Conservation (phyloP, 2,797 vertebrate species). For the Coracias cyanogaster region DNA sequence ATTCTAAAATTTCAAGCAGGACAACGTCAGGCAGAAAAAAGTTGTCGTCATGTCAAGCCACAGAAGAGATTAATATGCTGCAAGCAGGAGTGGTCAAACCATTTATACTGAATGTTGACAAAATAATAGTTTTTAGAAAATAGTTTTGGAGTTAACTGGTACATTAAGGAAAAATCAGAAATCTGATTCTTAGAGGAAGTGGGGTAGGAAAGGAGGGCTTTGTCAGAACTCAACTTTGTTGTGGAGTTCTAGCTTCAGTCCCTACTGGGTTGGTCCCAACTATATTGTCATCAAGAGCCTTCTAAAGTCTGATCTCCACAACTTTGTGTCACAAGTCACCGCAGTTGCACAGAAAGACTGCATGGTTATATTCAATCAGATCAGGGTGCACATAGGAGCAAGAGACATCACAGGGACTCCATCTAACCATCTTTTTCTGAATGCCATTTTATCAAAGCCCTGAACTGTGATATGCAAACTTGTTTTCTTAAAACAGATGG, state of each 20-base stretch:
- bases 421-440: background rate
- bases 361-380: background rate
- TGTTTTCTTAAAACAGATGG: background rate
- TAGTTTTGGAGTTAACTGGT: background rate
- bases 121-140: background rate
- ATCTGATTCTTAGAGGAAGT: background rate
- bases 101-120: background rate
- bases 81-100: background rate
- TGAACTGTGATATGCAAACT: background rate
- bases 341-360: background rate
- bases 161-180: background rate
- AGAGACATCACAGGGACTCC: background rate
- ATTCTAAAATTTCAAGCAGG: background rate
- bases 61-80: background rate
- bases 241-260: background rate
- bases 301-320: background rate
- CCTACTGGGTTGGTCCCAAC: background rate
- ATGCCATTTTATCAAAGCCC: background rate
- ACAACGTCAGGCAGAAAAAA: background rate
- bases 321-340: background rate
- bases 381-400: background rate
- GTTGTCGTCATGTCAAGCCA: background rate
- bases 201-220: background rate
- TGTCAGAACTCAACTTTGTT: background rate
- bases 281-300: background rate